These are phyloP conservation scores for Xanthorhoe designata DNA, from an alignment of 2,888 invertebrate genomes.

Conservation along the genomic window DNA sequence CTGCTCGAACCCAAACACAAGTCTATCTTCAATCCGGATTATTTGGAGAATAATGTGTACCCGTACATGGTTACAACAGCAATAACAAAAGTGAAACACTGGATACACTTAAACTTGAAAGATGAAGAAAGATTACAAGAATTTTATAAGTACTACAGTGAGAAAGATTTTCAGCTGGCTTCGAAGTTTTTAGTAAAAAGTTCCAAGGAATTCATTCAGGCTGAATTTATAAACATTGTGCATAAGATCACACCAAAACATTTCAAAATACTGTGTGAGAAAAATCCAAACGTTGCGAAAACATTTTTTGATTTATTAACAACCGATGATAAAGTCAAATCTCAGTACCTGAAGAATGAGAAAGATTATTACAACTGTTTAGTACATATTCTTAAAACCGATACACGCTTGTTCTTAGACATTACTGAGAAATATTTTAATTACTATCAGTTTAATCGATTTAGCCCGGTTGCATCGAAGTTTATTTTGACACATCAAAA, in stretches of 20 bases:
- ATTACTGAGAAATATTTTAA: conserved; percentile 47
- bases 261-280: conserved; percentile 47
- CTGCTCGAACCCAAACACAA: conserved; percentile 53
- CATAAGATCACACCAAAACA: conserved; percentile 42
- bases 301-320: conserved; percentile 40
- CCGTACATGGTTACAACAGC: conserved; percentile 66
- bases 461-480: conserved; percentile 43
- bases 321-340: conserved; percentile 26
- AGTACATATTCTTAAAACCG: conserved; percentile 37
- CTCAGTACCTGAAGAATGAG: conserved; percentile 27
- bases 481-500: conserved; percentile 45
- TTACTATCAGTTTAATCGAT: conserved; percentile 9
- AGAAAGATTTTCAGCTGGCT: conserved; percentile 36
- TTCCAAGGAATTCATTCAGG: conserved; percentile 25
- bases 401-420: conserved; percentile 44
- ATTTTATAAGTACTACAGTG: conserved; percentile 45
- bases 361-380: conserved; percentile 31
- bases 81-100: conserved; percentile 57
- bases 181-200: conserved; percentile 44
- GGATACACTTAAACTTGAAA: conserved; percentile 51
- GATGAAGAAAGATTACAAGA: conserved; percentile 36
- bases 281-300: conserved; percentile 35
- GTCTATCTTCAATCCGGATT: conserved; percentile 60
- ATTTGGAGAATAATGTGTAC: conserved; percentile 62
- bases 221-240: conserved; percentile 37